Base-by-base conservation (phyloP, 1,140 invertebrate species). In the Oryctes rhinoceros region DNA sequence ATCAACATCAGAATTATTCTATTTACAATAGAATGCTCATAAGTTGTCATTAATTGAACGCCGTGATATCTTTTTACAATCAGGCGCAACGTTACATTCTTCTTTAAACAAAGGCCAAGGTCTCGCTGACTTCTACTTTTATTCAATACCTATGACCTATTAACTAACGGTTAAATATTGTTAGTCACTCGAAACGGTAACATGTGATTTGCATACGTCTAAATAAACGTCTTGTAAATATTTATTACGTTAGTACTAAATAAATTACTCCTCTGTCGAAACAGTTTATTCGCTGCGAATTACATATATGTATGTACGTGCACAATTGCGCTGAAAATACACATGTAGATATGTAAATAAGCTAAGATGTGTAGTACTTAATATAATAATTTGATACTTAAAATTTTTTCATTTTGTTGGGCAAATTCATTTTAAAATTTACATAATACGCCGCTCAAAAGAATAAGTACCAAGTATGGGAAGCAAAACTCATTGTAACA, bases 71-170 rank as follows among this genome's bases (percentile, higher is more conserved):
- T 67, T 67, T 67, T 35, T 24, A 67, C 20, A 24, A 35, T 67
- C 65, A 13, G 18, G 65, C 65, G 65, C 20, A 67, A 67, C 18
- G 10, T 67, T 18, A 35, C 65, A 67, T 67, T 67, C 65, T 67
- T 67, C 65, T 67, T 67, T 67, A 67, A 24, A 67, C 65, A 67
- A 67, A 67, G 65, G 65, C 65, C 65, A 67, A 67, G 65, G 65
- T 67, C 30, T 13, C 65, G 20, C 10, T 18, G 65, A 67, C 65
- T 67, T 67, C 65, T 67, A 67, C 65, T 67, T 67, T 67, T 67
- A 67, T 67, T 67, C 30, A 67, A 67, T 67, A 67, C 65, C 65
- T 67, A 67, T 67, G 65, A 67, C 65, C 65, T 67, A 67, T 67
- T 67, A 18, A 67, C 65, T 67, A 67, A 67, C 65, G 65, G 65